These are phyloP conservation scores for Geotrupes spiniger DNA, from an alignment of 2,888 invertebrate genomes.

Conservation along the genomic window DNA sequence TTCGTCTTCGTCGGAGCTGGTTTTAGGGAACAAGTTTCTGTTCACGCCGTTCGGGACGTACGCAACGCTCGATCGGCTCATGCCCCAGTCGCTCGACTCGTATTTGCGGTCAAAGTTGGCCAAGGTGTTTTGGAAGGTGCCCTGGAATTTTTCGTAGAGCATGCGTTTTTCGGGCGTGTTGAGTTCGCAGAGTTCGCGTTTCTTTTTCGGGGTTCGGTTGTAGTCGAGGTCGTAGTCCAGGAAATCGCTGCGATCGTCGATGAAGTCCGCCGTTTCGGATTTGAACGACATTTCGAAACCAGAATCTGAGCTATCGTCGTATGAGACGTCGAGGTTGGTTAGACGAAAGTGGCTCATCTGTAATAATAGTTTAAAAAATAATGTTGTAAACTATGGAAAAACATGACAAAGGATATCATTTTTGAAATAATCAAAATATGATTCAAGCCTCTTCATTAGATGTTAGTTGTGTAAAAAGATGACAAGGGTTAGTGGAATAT, in stretches of 20 bases:
- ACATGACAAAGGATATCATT: too few species aligned
- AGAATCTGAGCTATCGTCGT: conserved; percentile 70
- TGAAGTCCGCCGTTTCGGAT: conserved; percentile 46
- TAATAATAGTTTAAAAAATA: conserved; percentile 5
- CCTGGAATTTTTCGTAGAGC: conserved; percentile 47
- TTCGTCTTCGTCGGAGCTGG: conserved; percentile 34
- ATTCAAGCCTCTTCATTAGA: too few species aligned
- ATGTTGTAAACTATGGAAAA: too few species aligned
- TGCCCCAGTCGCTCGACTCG: conserved; percentile 1
- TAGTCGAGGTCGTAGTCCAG: conserved; percentile 43
- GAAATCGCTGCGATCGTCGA: conserved; percentile 43
- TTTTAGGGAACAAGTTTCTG: conserved; percentile 20
- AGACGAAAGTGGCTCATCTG: conserved; percentile 14
- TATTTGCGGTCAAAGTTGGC: conserved; percentile 31
- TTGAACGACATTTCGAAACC: conserved; percentile 74
- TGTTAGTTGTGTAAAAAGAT: too few species aligned
- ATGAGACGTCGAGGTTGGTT: conserved; percentile 23
- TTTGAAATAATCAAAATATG: too few species aligned
- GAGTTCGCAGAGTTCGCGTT: conserved; percentile 28
- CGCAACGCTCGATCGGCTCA: neutral
- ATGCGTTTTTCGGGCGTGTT: conserved; percentile 28
- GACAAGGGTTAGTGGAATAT: too few species aligned
- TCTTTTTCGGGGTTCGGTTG: conserved; percentile 24
- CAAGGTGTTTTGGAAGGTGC: conserved; percentile 44
- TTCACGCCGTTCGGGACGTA: conserved; percentile 2